These are phyloP conservation scores for Idaea aversata DNA, from an alignment of 2,888 invertebrate genomes.

Conservation along the genomic window DNA sequence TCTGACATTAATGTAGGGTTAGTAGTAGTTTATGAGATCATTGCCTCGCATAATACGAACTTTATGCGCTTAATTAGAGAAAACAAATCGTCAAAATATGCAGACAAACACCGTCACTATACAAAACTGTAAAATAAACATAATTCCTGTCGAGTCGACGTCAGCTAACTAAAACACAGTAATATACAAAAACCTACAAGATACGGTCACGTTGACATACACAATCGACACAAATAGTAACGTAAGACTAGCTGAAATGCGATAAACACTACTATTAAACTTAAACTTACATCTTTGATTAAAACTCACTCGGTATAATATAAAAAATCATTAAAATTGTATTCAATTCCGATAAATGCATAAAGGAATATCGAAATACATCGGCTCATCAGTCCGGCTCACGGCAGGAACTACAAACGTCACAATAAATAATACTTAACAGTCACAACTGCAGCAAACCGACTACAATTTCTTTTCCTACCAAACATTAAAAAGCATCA, in stretches of 20 bases:
- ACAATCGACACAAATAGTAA: slow-evolving; percentile 71
- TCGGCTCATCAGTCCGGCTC: slow-evolving; percentile 48
- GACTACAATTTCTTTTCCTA: not conserved
- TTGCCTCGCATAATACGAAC: slow-evolving; percentile 62
- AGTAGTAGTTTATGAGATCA: slow-evolving; percentile 81
- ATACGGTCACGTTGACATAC: slow-evolving; percentile 62
- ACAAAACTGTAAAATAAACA: slow-evolving; percentile 61
- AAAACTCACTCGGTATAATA: slow-evolving; percentile 74
- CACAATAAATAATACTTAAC: slow-evolving; percentile 33
- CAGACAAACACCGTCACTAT: slow-evolving; percentile 69
- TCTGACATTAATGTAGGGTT: slow-evolving; percentile 63
- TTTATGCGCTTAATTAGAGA: slow-evolving; percentile 73
- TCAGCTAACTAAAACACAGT: slow-evolving; percentile 62
- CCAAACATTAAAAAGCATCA: slow-evolving; percentile 50
- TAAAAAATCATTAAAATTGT: slow-evolving; percentile 62
- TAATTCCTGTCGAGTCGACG: slow-evolving; percentile 54
- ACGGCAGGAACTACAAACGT: slow-evolving; percentile 64
- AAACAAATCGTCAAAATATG: slow-evolving; percentile 72
- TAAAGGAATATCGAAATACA: slow-evolving; percentile 55
- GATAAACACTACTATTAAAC: slow-evolving; percentile 75
- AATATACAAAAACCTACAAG: slow-evolving; percentile 72
- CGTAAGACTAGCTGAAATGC: slow-evolving; percentile 80
- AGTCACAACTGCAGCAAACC: not conserved
- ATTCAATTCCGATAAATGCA: slow-evolving; percentile 72
- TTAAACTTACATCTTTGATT: slow-evolving; percentile 79